phyloP scores from a whole-genome alignment of 2,113 vertebrate species.

The Gymnocephalus cernua region DNA sequence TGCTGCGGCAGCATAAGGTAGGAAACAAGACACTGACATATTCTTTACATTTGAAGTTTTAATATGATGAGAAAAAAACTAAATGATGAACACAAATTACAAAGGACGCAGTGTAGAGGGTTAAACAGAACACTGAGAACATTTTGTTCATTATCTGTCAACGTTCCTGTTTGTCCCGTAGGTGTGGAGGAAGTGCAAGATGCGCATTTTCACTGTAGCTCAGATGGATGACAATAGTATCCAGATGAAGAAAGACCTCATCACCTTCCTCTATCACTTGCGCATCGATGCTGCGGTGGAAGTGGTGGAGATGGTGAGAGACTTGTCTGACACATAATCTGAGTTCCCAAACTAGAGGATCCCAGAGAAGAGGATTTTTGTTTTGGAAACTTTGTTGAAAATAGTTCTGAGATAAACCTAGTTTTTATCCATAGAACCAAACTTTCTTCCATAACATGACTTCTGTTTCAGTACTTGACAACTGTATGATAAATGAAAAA shows the following conservation, averaged over 20 bases:
- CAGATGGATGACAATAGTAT: conserved; percentile 99
- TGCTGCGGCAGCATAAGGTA: conserved; percentile 98
- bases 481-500: background rate
- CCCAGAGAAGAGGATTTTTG: background rate
- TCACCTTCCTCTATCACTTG: conserved; percentile 96
- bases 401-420: background rate
- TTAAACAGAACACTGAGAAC: background rate
- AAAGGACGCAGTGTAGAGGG: background rate
- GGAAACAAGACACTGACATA: background rate
- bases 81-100: background rate
- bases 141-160: background rate
- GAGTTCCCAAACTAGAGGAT: background rate
- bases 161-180: conserved; percentile 63
- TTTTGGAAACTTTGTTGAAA: background rate
- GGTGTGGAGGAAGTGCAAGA: conserved; percentile 99
- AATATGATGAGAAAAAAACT: background rate
- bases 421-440: background rate
- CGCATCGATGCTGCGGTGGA: conserved; percentile 95
- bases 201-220: conserved; percentile 98
- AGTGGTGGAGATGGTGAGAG: conserved; percentile 97
- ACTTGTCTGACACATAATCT: conserved; percentile 28
- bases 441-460: background rate
- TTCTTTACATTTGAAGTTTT: background rate
- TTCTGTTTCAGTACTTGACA: background rate
- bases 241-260: conserved; percentile 99